These are phyloP conservation scores for Pagetopsis macropterus DNA, from an alignment of 2,797 vertebrate genomes.

Conservation along the genomic window DNA sequence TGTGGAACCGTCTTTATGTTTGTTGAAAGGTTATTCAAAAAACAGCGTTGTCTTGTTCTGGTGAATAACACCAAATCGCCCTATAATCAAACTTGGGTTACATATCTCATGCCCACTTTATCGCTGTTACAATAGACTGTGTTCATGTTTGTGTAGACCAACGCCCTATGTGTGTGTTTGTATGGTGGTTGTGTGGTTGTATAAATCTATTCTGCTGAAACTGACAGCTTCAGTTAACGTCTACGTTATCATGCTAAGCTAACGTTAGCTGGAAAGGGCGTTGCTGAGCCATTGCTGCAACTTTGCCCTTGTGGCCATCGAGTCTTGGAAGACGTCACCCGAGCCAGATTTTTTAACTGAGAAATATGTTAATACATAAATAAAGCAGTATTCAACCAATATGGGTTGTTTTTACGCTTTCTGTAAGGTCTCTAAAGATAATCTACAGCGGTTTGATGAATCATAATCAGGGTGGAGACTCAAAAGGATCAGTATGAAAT, in stretches of 20 bases:
- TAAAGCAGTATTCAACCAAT: neutral
- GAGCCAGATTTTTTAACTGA: constrained; percentile 20
- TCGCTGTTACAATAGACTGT: neutral
- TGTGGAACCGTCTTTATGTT: rapidly evolving
- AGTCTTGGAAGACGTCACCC: constrained; percentile 58
- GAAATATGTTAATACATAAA: neutral
- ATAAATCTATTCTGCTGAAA: constrained; percentile 18
- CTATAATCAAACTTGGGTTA: constrained; percentile 38
- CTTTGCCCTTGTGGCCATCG: constrained; percentile 79
- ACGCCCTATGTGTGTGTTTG: constrained; percentile 29
- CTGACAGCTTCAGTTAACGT: constrained; percentile 60
- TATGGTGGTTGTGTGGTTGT: neutral
- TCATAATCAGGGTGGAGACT: constrained; percentile 55
- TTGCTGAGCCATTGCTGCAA: constrained; percentile 81
- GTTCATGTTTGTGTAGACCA: neutral
- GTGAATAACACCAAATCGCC: constrained; percentile 1
- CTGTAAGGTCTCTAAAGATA: neutral
- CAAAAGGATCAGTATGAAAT: neutral
- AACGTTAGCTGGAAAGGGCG: constrained; percentile 80
- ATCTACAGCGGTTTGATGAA: constrained; percentile 27
- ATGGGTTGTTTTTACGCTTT: neutral
- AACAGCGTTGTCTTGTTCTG: neutral
- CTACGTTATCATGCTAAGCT: constrained; percentile 68
- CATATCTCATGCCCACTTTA: neutral
- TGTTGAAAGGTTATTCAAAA: neutral